These are phyloP conservation scores for Takifugu bimaculatus DNA, from an alignment of 2,113 vertebrate genomes.

Conservation along the genomic window DNA sequence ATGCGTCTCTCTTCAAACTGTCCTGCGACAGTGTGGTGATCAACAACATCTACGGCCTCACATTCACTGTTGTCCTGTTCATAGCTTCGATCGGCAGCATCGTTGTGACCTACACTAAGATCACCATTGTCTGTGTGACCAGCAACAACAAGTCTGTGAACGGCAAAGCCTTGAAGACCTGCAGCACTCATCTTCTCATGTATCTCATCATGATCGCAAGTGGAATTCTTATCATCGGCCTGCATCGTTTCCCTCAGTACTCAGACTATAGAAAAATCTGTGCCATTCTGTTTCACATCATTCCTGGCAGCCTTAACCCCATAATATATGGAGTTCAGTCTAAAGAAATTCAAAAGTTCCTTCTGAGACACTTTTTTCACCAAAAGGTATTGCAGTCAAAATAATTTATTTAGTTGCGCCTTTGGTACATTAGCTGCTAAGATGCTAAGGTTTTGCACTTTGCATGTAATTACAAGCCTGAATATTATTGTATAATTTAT, in stretches of 20 bases:
- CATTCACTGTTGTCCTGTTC: conserved; percentile 48
- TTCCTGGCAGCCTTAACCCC: conserved; percentile 59
- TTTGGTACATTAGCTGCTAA: no score
- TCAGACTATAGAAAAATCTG: conserved; percentile 47
- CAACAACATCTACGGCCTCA: conserved; percentile 64
- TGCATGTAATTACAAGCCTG: no score
- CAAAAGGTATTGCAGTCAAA: no score
- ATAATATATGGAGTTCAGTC: conserved; percentile 58
- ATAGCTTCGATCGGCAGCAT: conserved; percentile 51
- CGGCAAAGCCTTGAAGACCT: conserved; percentile 66
- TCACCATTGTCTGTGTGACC: conserved; percentile 48
- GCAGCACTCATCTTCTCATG: conserved; percentile 55
- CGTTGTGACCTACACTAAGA: conserved; percentile 56
- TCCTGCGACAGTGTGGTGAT: no score
- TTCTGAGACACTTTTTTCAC: no score
- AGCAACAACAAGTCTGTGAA: conserved; percentile 60
- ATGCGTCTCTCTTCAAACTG: no score
- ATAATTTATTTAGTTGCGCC: no score
- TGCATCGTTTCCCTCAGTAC: conserved; percentile 58
- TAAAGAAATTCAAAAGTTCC: conserved; percentile 42
- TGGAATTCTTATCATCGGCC: conserved; percentile 12
- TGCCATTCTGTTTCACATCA: conserved; percentile 43
- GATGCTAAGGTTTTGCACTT: no score
- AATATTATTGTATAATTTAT: no score
- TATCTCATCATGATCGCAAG: conserved; percentile 36